Evolutionary conservation across 2,797 vertebrate species (phyloP).

Genomic region (Gadopsis bispinosus): DNA sequence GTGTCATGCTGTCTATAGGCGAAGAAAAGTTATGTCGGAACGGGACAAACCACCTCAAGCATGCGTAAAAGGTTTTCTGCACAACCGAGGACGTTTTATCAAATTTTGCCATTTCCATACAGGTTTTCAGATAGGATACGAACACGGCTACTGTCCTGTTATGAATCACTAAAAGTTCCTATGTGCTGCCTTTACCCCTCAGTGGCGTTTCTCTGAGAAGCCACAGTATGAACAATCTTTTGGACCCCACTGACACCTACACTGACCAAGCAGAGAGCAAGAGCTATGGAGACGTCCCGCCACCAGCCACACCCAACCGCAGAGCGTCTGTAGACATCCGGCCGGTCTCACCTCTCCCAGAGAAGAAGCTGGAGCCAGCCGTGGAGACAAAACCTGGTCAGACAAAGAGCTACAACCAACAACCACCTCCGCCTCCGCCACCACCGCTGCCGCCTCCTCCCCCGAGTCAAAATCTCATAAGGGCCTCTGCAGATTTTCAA

Average conservation of each 20-base stretch:
- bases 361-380: slow-evolving; percentile 62
- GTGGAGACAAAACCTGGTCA: slow-evolving; percentile 58
- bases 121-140: too few species aligned
- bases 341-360: slow-evolving; percentile 70
- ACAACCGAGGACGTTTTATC: too few species aligned
- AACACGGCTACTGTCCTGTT: not conserved
- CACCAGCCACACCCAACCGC: slow-evolving; percentile 70
- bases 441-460: slow-evolving; percentile 57
- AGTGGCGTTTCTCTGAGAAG: slow-evolving; percentile 80
- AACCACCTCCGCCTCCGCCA: slow-evolving; percentile 55
- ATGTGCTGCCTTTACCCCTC: slow-evolving; percentile 10
- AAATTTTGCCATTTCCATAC: too few species aligned
- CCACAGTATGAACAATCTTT: slow-evolving; percentile 90
- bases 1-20: too few species aligned
- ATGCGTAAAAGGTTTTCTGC: too few species aligned
- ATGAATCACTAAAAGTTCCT: not conserved
- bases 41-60: too few species aligned
- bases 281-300: slow-evolving; percentile 63
- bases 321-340: slow-evolving; percentile 76
- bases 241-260: slow-evolving; percentile 81
- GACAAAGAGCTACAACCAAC: slow-evolving; percentile 65
- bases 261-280: slow-evolving; percentile 73
- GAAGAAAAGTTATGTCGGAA: too few species aligned
- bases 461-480: slow-evolving; percentile 49
- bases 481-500: slow-evolving; percentile 66